Conservation (phyloP, 2,888 invertebrate genomes). For the Ormyrus thymus region DNA sequence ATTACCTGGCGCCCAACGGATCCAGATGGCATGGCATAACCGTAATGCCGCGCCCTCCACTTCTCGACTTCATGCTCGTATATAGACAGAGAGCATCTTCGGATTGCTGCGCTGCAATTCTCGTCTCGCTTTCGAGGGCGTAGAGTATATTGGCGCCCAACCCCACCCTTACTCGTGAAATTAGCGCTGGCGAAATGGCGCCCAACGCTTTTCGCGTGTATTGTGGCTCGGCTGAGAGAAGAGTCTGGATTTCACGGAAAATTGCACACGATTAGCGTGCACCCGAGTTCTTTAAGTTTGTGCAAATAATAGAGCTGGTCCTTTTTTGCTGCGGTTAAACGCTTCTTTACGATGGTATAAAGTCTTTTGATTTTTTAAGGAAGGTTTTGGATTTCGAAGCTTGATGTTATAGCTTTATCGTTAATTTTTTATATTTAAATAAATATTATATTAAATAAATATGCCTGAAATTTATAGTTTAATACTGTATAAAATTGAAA, state of each 20-base stretch:
- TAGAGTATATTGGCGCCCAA: slow-evolving; percentile 5
- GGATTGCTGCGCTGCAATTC: neutral
- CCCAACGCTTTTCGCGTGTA: no score
- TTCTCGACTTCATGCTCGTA: neutral
- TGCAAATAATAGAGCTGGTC: no score
- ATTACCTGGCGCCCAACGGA: slow-evolving; percentile 19
- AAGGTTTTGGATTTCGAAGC: no score
- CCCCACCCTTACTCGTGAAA: neutral
- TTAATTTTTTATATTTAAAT: no score
- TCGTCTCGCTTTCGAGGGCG: slow-evolving; percentile 1
- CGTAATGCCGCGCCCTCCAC: slow-evolving; percentile 5
- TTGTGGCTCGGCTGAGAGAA: no score
- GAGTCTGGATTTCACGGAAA: slow-evolving; percentile 20
- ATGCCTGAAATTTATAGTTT: no score
- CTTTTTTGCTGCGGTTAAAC: neutral
- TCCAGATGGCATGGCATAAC: slow-evolving; percentile 33
- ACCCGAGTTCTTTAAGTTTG: slow-evolving; percentile 25
- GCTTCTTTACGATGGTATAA: no score
- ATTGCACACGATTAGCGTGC: slow-evolving; percentile 14
- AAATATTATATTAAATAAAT: no score
- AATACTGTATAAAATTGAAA: no score
- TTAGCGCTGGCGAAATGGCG: slow-evolving; percentile 7
- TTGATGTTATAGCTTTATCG: no score
- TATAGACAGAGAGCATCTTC: slow-evolving; percentile 11
- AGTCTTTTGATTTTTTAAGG: neutral